Percentiles rank a stretch among this genome's conserved stretches.
phyloP scores from a whole-genome alignment of 2,888 invertebrate genomes.

The Dolomedes plantarius region DNA sequence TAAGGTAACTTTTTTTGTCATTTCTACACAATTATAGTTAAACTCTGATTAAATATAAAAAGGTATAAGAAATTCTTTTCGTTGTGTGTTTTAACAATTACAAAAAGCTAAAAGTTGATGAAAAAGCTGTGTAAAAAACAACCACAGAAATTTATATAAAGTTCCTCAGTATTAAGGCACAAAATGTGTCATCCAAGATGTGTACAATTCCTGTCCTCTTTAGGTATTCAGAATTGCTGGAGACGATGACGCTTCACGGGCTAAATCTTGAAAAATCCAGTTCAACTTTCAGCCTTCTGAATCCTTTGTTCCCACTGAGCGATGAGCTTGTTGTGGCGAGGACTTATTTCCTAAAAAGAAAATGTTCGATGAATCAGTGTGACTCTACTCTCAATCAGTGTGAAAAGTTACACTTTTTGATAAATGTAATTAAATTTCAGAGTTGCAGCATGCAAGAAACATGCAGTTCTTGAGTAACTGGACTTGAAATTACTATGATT shows the following conservation, averaged over 20 bases:
- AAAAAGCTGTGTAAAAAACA: slow-evolving; percentile 28
- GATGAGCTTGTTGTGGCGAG: slow-evolving; percentile 66
- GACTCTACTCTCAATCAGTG: no score
- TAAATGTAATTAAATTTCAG: no score
- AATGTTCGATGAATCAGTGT: no score
- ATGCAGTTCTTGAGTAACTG: no score
- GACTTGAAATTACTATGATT: no score
- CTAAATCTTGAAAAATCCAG: background rate
- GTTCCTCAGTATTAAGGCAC: slow-evolving; percentile 62
- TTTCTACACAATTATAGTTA: slow-evolving; percentile 43
- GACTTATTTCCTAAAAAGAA: slow-evolving; percentile 51
- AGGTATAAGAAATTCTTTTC: slow-evolving; percentile 40
- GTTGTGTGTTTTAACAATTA: slow-evolving; percentile 36
- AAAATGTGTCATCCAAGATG: slow-evolving; percentile 30
- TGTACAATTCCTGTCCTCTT: background rate
- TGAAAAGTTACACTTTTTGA: no score
- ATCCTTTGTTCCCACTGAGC: slow-evolving; percentile 72
- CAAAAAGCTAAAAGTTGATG: slow-evolving; percentile 34
- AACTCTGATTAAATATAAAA: slow-evolving; percentile 52
- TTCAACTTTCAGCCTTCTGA: slow-evolving; percentile 69
- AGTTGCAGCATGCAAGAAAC: no score
- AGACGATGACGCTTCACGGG: slow-evolving; percentile 2
- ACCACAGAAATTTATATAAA: slow-evolving; percentile 43
- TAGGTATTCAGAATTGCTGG: slow-evolving; percentile 20
- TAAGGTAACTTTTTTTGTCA: slow-evolving; percentile 45